Conservation (phyloP, 1,140 invertebrate species). For the Monomorium pharaonis region DNA sequence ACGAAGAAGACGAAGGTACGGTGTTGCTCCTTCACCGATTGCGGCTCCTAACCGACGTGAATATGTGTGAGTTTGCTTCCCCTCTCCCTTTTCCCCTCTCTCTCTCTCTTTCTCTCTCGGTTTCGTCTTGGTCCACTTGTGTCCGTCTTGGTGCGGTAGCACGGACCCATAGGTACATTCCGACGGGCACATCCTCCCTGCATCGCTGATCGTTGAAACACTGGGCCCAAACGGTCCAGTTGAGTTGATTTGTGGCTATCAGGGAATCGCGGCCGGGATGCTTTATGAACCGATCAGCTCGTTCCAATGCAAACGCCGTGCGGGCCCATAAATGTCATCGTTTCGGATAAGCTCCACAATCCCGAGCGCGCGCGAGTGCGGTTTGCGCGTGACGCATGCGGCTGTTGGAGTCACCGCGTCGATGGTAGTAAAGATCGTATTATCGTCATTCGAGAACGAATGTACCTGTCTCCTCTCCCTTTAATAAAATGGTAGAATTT, state of each 20-base stretch:
- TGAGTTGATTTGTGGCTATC: slow-evolving; percentile 80
- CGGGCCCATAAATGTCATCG: slow-evolving; percentile 79
- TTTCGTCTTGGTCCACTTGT: background rate
- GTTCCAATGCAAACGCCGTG: slow-evolving; percentile 65
- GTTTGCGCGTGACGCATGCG: slow-evolving; percentile 15
- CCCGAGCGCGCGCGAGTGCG: background rate
- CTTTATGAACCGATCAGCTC: slow-evolving; percentile 81
- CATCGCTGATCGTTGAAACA: slow-evolving; percentile 76
- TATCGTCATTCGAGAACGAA: background rate
- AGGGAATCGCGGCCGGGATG: slow-evolving; percentile 73
- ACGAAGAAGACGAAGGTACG: slow-evolving; percentile 73
- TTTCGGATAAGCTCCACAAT: slow-evolving; percentile 60
- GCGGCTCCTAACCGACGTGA: slow-evolving; percentile 58
- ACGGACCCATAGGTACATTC: slow-evolving; percentile 65
- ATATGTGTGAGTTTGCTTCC: background rate
- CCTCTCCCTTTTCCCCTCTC: background rate
- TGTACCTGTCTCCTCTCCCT: no score
- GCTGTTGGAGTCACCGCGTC: slow-evolving; percentile 9
- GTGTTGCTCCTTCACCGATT: slow-evolving; percentile 76
- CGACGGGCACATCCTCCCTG: slow-evolving; percentile 55
- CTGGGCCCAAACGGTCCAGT: slow-evolving; percentile 75
- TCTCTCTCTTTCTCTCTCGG: no score
- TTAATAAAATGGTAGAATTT: background rate
- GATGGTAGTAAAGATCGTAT: slow-evolving; percentile 11
- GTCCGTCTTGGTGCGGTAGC: slow-evolving; percentile 59